These are phyloP conservation scores for Sepiola atlantica DNA, from an alignment of 2,888 invertebrate genomes.

Conservation along the genomic window DNA sequence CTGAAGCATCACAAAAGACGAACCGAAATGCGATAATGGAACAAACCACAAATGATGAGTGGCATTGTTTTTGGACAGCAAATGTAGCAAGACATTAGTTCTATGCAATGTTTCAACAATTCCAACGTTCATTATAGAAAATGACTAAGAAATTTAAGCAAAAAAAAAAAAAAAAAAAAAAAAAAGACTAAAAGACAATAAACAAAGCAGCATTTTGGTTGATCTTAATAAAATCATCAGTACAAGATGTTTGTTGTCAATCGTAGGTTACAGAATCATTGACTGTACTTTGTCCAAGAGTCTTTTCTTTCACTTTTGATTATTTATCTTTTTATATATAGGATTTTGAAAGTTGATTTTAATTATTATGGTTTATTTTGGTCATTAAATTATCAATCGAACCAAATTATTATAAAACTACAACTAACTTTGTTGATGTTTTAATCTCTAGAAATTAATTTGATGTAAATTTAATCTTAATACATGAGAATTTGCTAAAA, in stretches of 20 bases:
- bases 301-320: too few relatives aligned
- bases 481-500: too few relatives aligned
- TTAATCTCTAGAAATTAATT: too few relatives aligned
- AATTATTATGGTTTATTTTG: too few relatives aligned
- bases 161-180: background rate
- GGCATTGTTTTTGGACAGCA: background rate
- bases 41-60: background rate
- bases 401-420: too few relatives aligned
- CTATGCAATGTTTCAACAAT: conserved; percentile 32
- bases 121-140: background rate
- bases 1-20: background rate
- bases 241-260: background rate
- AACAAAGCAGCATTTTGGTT: background rate
- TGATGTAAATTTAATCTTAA: too few relatives aligned
- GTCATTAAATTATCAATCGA: too few relatives aligned
- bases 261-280: background rate
- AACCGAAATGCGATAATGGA: background rate
- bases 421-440: too few relatives aligned
- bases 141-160: too few relatives aligned
- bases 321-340: too few relatives aligned
- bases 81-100: conserved; percentile 8
- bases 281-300: too few relatives aligned
- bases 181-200: background rate
- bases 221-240: background rate
- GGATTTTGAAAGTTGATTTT: too few relatives aligned